Base-by-base conservation (phyloP, 2,888 invertebrate genomes). In the Drosophila flavopinicola region DNA sequence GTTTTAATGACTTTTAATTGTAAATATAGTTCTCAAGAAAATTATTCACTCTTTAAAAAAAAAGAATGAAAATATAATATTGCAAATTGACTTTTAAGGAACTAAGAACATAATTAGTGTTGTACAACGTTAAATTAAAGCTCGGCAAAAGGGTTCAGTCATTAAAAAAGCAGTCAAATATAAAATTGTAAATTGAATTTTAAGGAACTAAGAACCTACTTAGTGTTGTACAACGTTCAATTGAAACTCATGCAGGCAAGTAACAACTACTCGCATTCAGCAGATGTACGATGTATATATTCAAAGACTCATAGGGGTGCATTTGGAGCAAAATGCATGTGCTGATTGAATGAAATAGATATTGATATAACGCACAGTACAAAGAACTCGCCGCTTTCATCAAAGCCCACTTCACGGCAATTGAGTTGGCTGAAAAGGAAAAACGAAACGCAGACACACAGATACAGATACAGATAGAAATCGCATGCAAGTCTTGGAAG, bases 291-390 rank as follows among this genome's bases (percentile, higher is more conserved):
- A n/a, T 39, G 17, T 47, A 27, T 24, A 20, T 23, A 51, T 17
- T 30, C 32, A 42, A 24, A 39, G 39, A 37, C 27, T 44, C 39
- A 23, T 3, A 6, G n/a, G 20, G 24, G 6, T 13, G 23, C 35
- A 53, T 24, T 61, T 27, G 48, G 52, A 59, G 39, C 49, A 44
- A 44, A 42, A 56, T 63, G 24, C 35, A 49, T 48, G 33, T 23
- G 30, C 56, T 69, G 66, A 75, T 73, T 73, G 74, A 78, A 70
- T 75, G 23, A 54, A 67, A 47, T 27, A 47, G 56, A 59, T 57
- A 72, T 59, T 51, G 74, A 56, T 38, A 41, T 39, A 61, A 23
- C 5, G 17, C 3, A 17, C 11, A 32, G 17, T n/a, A 35, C 27
- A 42, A 54, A 52, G 33, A 42, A 56, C 32, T 29, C 23, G 30